Percentiles rank a stretch among this genome's conserved stretches.
These are phyloP conservation scores for Cephus runcator DNA, from an alignment of 2,888 invertebrate genomes.

Conservation along the genomic window DNA sequence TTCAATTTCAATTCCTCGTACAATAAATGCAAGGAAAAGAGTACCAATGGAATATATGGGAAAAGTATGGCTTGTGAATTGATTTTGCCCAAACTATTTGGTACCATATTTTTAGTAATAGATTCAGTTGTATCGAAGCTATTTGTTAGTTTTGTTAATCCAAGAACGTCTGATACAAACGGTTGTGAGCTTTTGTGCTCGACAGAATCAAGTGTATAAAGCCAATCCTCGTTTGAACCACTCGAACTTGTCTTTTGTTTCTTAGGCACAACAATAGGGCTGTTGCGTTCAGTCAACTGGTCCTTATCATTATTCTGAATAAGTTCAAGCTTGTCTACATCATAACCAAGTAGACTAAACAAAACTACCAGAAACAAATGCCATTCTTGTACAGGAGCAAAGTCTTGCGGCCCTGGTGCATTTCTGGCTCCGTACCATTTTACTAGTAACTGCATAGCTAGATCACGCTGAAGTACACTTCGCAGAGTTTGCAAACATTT, in stretches of 20 bases:
- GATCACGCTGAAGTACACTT: slow-evolving; percentile 79
- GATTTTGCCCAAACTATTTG: slow-evolving; percentile 62
- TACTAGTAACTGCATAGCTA: slow-evolving; percentile 79
- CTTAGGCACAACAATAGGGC: slow-evolving; percentile 73
- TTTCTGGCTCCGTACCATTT: slow-evolving; percentile 91
- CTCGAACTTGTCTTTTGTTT: slow-evolving; percentile 82
- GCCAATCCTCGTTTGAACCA: slow-evolving; percentile 87
- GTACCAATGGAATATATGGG: slow-evolving; percentile 77
- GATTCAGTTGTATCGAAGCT: slow-evolving; percentile 18
- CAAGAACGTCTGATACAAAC: slow-evolving; percentile 66
- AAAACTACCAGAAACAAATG: slow-evolving; percentile 74
- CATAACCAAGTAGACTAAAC: slow-evolving; percentile 78
- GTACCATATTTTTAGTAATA: slow-evolving; percentile 21
- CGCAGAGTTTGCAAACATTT: slow-evolving; percentile 79
- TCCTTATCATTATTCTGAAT: slow-evolving; percentile 58
- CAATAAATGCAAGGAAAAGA: slow-evolving; percentile 85
- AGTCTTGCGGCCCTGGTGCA: slow-evolving; percentile 85
- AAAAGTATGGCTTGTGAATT: slow-evolving; percentile 78
- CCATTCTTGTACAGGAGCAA: slow-evolving; percentile 84
- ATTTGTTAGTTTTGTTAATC: slow-evolving; percentile 50
- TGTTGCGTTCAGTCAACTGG: slow-evolving; percentile 66
- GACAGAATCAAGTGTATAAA: slow-evolving; percentile 72
- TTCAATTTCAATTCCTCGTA: slow-evolving; percentile 93
- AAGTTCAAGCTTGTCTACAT: slow-evolving; percentile 71
- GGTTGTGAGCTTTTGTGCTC: slow-evolving; percentile 69